Evolutionary conservation across 1,140 invertebrate species (phyloP), one percentile per base, ranked within the genome.

Genomic region (Rhizoglyphus robini): DNA sequence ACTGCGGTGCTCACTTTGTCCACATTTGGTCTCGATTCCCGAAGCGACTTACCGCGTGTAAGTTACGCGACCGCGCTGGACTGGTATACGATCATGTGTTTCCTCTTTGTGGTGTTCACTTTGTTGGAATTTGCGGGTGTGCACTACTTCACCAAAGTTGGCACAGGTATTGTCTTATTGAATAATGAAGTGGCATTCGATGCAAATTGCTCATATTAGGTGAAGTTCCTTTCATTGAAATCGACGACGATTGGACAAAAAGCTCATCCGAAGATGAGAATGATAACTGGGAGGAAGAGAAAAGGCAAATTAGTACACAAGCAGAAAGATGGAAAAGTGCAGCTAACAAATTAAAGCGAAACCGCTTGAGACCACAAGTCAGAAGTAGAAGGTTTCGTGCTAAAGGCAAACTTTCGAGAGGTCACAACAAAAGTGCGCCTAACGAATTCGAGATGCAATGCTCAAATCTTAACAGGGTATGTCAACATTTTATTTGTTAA

Each of bases 91-190:
- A 79, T 93, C 34, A 90, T 92, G 84, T 91, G 89, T 72, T 93
- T 96, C 73, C 85, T 88, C 30, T 96, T 93, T 73, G 91, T 90
- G 72, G 91, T 95, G 68, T 89, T 89, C 0, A 93, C 91, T 0
- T 77, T 96, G 2, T 76, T 95, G 4, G 89, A 96, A 75, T 96
- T 94, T 71, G 91, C 91, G 4, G 88, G 88, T 0, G 92, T 96
- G 0, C 91, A 95, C 77, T 95, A 94, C 74, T 94, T 92, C 71
- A 93, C 89, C 0, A 92, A 93, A 81, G 84, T 86, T 63, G 60
- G 71, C 2, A 68, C 65, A 13, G 70, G 70, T 63, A 63, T n/a
- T n/a, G n/a, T n/a, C n/a, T n/a, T n/a, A n/a, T n/a, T n/a, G n/a
- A n/a, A n/a, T 57, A n/a, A 67, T n/a, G 23, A 11, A n/a, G n/a